Percentiles rank a stretch among this genome's conserved stretches.
Evolutionary conservation across 2,113 vertebrate species (phyloP).

Genomic region (Tetraodon nigroviridis): DNA sequence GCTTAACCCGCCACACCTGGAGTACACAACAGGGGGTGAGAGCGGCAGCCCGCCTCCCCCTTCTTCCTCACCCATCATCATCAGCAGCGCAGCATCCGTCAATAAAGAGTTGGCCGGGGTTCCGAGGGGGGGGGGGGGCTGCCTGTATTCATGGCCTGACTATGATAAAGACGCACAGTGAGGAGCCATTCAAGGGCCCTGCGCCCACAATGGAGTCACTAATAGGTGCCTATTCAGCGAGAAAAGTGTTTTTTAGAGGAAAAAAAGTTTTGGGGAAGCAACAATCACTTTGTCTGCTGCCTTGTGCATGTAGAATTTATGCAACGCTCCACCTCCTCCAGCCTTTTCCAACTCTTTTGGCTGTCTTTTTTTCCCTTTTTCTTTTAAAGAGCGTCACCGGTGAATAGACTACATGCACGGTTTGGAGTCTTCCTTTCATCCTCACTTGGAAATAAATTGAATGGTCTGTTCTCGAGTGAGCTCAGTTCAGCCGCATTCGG

Average conservation of each 20-base stretch:
- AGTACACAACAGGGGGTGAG: conserved; percentile 73
- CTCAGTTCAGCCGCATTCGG: conserved; percentile 33
- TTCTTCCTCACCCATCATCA: conserved; percentile 50
- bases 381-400: conserved; percentile 64
- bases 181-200: conserved; percentile 76
- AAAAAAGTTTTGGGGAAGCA: conserved; percentile 72
- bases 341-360: conserved; percentile 44
- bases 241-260: conserved; percentile 77
- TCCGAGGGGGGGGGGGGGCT: conserved; percentile 31
- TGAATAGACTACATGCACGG: conserved; percentile 71
- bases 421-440: conserved; percentile 73
- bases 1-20: conserved; percentile 83
- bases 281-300: conserved; percentile 75
- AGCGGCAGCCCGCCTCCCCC: conserved; percentile 23
- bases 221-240: conserved; percentile 79
- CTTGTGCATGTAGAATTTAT: conserved; percentile 78
- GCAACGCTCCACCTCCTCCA: conserved; percentile 54
- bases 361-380: conserved; percentile 45
- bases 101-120: conserved; percentile 53
- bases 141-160: conserved; percentile 67
- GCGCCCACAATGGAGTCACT: conserved; percentile 79
- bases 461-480: conserved; percentile 65
- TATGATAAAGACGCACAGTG: conserved; percentile 77
- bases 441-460: conserved; percentile 67
- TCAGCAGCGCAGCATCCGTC: conserved; percentile 66